Base-by-base conservation (phyloP, 1,140 invertebrate genomes). In the Mamestra configurata region DNA sequence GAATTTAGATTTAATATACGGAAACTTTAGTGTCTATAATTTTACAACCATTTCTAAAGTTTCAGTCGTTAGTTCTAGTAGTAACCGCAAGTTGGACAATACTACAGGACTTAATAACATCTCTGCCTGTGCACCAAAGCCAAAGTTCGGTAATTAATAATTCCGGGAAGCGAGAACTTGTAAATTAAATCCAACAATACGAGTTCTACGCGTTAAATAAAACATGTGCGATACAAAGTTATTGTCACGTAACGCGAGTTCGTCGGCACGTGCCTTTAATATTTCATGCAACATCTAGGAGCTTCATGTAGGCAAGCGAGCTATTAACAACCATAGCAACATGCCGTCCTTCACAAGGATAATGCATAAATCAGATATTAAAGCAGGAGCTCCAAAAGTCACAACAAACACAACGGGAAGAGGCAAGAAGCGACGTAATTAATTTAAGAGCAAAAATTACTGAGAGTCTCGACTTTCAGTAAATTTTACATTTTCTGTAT, bases 101-200 rank as follows among this genome's bases (percentile, higher is more conserved):
- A 77, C 59, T 78, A 59, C 13, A 51, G 46, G 76, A 80, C 68
- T 80, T 59, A 64, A 68, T 78, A 79, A 76, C 80, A 40, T 76
- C 70, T 72, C 77, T 43, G 71, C 49, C 20, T 79, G 46, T 59
- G 37, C 31, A 61, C 73, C 49, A 49, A 37, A 43, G 55, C 15
- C 22, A 68, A 79, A 82, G 59, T 79, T 80, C 10, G 31, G 71
- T 79, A 83, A 81, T 81, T 83, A 80, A 80, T 79, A 79, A 83
- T 77, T 70, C 40, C 6, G 22, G 73, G 49, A 76, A 49, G 61
- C 20, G 40, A 22, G 43, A 76, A 71, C 71, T 75, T 76, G 70
- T 57, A 64, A 81, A 81, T 79, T 73, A 70, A 81, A 81, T 81
- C 40, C 37, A 57, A 77, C 64, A 66, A 46, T 73, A 66, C 43